Evolutionary conservation across 2,888 invertebrate genomes (phyloP), one percentile per base, ranked within the genome.

Genomic region (Philereme transversata): DNA sequence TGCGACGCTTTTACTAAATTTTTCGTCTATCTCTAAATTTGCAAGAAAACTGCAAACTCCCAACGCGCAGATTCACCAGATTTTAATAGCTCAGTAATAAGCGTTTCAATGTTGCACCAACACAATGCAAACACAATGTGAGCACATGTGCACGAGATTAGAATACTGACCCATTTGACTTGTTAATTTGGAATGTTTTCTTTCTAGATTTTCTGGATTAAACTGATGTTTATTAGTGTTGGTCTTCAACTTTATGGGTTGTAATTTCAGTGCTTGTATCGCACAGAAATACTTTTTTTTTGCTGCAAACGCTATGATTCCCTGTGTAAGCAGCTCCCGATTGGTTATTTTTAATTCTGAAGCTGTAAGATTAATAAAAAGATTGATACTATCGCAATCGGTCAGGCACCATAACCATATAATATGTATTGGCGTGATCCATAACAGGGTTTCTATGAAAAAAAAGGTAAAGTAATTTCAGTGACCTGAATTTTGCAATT

Each of bases 61-160:
- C 48, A n/a, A n/a, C 65, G 62, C 55, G 64, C 64, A 68, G 36
- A 38, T 62, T 66, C 68, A 67, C 66, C 70, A 68, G 71, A 71
- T 71, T 64, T 68, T 70, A 56, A 56, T 70, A 71, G 70, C 65
- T 57, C 60, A 61, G 70, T 70, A 70, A 76, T 72, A 71, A 73
- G 66, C 71, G 57, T 60, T 48, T 63, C 70, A 77, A 78, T 75
- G 68, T 67, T 60, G 63, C 55, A 67, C 70, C 59, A 66, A 73
- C 52, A 62, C 64, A 59, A 61, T 47, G 67, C 57, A 67, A 68
- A 72, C 55, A 51, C 57, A 51, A 52, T 66, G 66, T 64, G 65
- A 61, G 67, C 56, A 55, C 58, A 60, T 57, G 49, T 51, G 57
- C 57, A 38, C 64, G 51, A 57, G 60, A 66, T 68, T 68, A 69